Evolutionary conservation across 2,797 vertebrate species (phyloP), one percentile per base, ranked within the genome.

Genomic region (Adrianichthys oophorus): DNA sequence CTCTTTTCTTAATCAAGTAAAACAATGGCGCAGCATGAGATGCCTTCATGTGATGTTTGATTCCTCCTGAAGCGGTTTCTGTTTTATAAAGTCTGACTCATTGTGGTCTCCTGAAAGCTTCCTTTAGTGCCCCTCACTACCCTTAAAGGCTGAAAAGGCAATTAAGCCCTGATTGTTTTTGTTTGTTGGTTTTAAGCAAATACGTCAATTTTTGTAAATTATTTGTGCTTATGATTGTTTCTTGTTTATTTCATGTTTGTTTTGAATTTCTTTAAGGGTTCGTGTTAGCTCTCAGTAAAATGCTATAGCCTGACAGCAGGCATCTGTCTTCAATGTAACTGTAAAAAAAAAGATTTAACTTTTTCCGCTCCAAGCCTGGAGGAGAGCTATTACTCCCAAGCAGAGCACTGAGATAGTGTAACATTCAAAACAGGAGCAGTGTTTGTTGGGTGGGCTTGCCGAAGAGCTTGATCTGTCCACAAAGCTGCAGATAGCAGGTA

Each of bases 401-500:
- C 32, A 48, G 21, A 37, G 12, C 32, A 12, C 8, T 29, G 7
- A 23, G 32, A 29, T 59, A 62, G 43, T 52, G 44, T 45, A 59
- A 62, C 56, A 61, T 56, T 63, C 21, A 45, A 41, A 70, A 43
- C 18, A 60, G 15, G 45, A 68, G 48, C 70, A 54, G 48, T 63
- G 62, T 72, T 78, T 68, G 81, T 56, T 66, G 68, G 74, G 16
- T 53, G 73, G 74, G 80, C 87, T 85, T 85, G 60, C 70, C 78
- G 73, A 49, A 62, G 45, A 62, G 60, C 86, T 90, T 85, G 89
- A 85, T 90, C 91, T 91, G 90, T 78, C 79, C 68, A 17, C 3
- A 23, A 59, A 44, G 50, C 26, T 24, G 37, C 65, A 59, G 59
- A 65, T 46, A 55, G 62, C 64, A 43, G 49, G 29, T 46, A 17